Evolutionary conservation across 1,140 invertebrate genomes (phyloP).

Genomic region (Drosophila prosaltans): DNA sequence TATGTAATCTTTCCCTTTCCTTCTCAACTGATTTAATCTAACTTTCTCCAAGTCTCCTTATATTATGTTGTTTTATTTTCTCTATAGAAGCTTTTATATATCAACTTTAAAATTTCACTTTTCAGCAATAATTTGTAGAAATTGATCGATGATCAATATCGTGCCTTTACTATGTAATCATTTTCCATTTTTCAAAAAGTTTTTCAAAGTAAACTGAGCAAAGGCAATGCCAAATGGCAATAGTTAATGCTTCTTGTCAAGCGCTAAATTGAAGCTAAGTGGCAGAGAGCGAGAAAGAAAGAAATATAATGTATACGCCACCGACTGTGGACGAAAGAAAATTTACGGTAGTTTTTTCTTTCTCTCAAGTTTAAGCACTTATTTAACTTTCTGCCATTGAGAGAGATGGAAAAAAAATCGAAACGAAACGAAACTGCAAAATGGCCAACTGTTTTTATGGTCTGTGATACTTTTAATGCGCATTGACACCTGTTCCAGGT

Average conservation of each 20-base stretch:
- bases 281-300: background rate
- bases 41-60: no score
- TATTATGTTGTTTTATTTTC: background rate
- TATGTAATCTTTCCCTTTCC: no score
- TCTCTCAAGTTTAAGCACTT: slow-evolving; percentile 16
- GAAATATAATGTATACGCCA: slow-evolving; percentile 43
- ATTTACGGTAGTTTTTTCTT: slow-evolving; percentile 20
- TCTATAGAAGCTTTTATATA: background rate
- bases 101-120: background rate
- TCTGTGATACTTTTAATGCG: slow-evolving; percentile 50
- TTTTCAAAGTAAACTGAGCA: background rate
- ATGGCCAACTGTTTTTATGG: slow-evolving; percentile 27
- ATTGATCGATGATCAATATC: slow-evolving; percentile 3
- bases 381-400: slow-evolving; percentile 8
- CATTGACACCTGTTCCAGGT: slow-evolving; percentile 57
- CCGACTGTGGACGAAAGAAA: slow-evolving; percentile 3
- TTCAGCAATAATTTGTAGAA: background rate
- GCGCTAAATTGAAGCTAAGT: slow-evolving; percentile 32
- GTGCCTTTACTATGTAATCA: background rate
- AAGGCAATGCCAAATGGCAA: slow-evolving; percentile 19
- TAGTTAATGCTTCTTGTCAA: slow-evolving; percentile 33
- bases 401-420: background rate
- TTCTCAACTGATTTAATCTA: no score
- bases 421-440: slow-evolving; percentile 13
- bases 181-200: slow-evolving; percentile 4